phyloP scores from a whole-genome alignment of 2,888 invertebrate genomes.

The Apeira syringaria region DNA sequence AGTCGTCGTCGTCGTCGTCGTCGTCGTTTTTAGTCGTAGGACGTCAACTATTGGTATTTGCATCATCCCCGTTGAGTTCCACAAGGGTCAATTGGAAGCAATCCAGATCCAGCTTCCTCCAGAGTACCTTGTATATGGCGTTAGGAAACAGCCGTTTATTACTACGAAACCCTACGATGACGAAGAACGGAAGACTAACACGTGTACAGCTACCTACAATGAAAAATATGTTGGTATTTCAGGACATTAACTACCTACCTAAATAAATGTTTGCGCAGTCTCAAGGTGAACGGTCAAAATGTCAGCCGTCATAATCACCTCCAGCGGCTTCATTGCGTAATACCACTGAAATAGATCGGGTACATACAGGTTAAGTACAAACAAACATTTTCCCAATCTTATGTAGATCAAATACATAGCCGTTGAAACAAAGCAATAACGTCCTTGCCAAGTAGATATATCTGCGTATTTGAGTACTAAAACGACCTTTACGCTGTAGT shows the following conservation, averaged over 20 bases:
- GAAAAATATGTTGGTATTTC: background rate
- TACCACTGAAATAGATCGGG: constrained; percentile 18
- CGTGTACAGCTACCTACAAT: too few relatives aligned
- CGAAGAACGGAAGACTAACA: too few relatives aligned
- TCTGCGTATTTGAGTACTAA: constrained; percentile 13
- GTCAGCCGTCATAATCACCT: constrained; percentile 17
- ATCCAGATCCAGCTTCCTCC: too few relatives aligned
- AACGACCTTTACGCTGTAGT: constrained; percentile 27
- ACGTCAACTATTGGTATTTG: too few relatives aligned
- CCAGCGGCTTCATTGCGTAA: constrained; percentile 12
- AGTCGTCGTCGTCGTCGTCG: too few relatives aligned
- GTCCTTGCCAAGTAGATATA: constrained; percentile 15
- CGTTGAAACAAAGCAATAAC: constrained; percentile 20
- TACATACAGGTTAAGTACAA: constrained; percentile 1
- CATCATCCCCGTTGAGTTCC: too few relatives aligned
- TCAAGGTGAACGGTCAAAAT: constrained; percentile 23
- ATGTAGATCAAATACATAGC: constrained; percentile 5
- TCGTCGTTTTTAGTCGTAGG: too few relatives aligned
- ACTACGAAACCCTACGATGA: too few relatives aligned
- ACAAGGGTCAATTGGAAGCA: too few relatives aligned
- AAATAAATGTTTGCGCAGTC: constrained; percentile 17
- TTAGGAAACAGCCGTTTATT: background rate
- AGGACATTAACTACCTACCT: constrained; percentile 2
- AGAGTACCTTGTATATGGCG: background rate
- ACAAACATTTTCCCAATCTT: constrained; percentile 1